Conservation (phyloP, 1,140 invertebrate species). For the Bombus difficillimus region DNA sequence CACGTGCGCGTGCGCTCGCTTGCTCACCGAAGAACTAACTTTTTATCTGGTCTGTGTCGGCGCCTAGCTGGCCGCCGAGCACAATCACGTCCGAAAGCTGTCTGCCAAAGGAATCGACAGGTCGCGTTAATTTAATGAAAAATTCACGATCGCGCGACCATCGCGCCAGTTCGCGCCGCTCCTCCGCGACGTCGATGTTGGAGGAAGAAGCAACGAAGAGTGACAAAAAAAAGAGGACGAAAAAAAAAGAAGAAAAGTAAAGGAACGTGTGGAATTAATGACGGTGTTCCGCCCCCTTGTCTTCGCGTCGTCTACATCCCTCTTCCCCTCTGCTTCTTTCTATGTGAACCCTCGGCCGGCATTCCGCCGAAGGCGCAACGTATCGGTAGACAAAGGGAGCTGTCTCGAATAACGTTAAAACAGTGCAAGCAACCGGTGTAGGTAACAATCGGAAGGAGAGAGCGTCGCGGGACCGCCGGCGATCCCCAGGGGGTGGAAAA, state of each 20-base stretch:
- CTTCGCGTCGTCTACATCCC: slow-evolving; percentile 25
- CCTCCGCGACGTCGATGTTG: neutral
- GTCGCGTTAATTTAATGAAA: slow-evolving; percentile 68
- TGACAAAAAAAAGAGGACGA: neutral
- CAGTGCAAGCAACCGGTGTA: slow-evolving; percentile 42
- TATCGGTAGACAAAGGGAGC: slow-evolving; percentile 36
- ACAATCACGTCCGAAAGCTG: neutral
- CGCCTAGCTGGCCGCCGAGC: too few relatives aligned
- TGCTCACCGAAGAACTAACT: slow-evolving; percentile 6
- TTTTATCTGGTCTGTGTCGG: slow-evolving; percentile 15
- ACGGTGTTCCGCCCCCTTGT: slow-evolving; percentile 39
- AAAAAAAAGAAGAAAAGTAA: neutral
- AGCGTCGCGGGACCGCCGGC: slow-evolving; percentile 4
- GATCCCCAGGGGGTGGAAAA: slow-evolving; percentile 44
- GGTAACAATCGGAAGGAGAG: slow-evolving; percentile 51
- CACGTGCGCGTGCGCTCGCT: neutral
- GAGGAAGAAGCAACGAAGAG: slow-evolving; percentile 11
- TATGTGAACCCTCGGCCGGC: slow-evolving; percentile 3
- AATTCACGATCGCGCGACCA: slow-evolving; percentile 50
- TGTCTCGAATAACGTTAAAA: slow-evolving; percentile 63
- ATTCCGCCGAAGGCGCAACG: slow-evolving; percentile 53
- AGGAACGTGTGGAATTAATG: slow-evolving; percentile 64
- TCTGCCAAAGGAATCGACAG: slow-evolving; percentile 59
- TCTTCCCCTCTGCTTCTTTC: neutral
- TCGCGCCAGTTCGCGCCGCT: neutral